These are phyloP conservation scores for Stegophylla sp. DNA, from an alignment of 2,888 invertebrate genomes.

Conservation along the genomic window DNA sequence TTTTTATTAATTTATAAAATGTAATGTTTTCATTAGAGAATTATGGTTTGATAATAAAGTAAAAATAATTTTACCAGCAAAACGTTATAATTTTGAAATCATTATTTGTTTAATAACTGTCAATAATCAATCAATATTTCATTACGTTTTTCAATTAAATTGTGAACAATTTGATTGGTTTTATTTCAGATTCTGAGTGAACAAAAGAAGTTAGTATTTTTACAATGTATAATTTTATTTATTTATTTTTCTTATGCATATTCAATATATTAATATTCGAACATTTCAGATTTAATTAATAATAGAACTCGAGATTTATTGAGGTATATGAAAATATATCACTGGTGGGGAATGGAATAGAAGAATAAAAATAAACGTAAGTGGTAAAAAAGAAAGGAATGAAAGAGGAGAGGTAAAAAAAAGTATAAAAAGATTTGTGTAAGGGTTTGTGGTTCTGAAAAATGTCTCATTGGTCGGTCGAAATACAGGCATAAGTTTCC, in stretches of 20 bases:
- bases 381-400: slow-evolving; percentile 28
- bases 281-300: not conserved
- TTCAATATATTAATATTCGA: slow-evolving; percentile 5
- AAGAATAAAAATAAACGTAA: slow-evolving; percentile 37
- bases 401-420: slow-evolving; percentile 3
- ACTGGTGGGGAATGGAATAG: not conserved
- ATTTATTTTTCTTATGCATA: not conserved
- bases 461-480: slow-evolving; percentile 21
- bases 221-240: no score
- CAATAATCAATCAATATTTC: not conserved
- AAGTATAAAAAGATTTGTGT: slow-evolving; percentile 44
- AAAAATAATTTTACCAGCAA: not conserved
- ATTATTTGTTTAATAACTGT: not conserved
- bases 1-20: not conserved
- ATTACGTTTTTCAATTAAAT: slow-evolving; percentile 11
- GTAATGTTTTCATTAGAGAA: not conserved
- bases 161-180: no score
- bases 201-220: no score
- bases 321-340: slow-evolving; percentile 18
- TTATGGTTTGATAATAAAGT: slow-evolving; percentile 15
- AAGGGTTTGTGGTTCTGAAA: slow-evolving; percentile 20
- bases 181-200: no score
- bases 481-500: not conserved
- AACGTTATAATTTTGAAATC: not conserved
- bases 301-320: not conserved